Conservation (phyloP, 2,888 invertebrate species). For the Andrena dorsata region DNA sequence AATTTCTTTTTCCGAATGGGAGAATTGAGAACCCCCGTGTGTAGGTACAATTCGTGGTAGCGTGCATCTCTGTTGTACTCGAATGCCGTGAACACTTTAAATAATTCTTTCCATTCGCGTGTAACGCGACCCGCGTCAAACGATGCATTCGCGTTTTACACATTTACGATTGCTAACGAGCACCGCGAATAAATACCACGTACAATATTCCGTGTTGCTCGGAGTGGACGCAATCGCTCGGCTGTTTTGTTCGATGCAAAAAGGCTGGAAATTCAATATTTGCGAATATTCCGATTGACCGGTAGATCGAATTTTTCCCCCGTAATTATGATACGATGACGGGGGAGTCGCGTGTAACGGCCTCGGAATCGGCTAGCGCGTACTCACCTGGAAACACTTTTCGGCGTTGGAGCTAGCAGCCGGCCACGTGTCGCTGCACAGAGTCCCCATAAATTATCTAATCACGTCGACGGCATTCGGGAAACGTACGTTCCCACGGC, state of each 20-base stretch:
- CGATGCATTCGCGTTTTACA: background rate
- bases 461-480: constrained; percentile 57
- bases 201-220: background rate
- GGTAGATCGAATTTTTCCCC: background rate
- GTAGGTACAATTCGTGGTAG: too few relatives aligned
- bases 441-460: constrained; percentile 61
- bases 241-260: background rate
- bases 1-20: too few relatives aligned
- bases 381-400: constrained; percentile 53
- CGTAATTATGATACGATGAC: background rate
- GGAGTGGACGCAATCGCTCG: background rate
- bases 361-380: background rate
- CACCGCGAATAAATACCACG: constrained; percentile 13
- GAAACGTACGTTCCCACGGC: constrained; percentile 47
- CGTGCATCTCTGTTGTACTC: background rate
- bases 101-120: background rate
- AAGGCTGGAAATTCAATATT: background rate
- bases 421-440: constrained; percentile 23
- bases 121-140: background rate
- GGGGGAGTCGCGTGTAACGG: background rate
- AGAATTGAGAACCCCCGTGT: too few relatives aligned
- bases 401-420: background rate
- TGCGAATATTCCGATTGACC: background rate
- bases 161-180: constrained; percentile 26
- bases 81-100: background rate